Base-by-base conservation (phyloP, 1,140 invertebrate genomes). In the Zaprionus tsacasi region DNA sequence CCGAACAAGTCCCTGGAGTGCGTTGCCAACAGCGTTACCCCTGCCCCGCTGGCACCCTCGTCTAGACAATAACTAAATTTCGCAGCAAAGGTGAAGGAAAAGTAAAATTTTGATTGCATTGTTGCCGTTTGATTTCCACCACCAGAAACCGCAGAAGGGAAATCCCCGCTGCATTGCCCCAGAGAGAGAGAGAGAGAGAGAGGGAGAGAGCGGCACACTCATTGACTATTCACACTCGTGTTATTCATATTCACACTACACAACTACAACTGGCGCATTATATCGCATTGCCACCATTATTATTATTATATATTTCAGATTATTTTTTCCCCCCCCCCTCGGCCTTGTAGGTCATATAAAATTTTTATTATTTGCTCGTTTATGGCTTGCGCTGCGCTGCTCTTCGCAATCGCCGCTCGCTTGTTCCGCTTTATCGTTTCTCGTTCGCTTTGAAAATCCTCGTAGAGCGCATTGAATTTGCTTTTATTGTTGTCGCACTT, bases 201-300 rank as follows among this genome's bases (percentile, higher is more conserved):
- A 1, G 21, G 3, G 40, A 45, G 40, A 15, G 40, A 15, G 6
- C 76, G 82, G 6, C 76, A 87, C 65, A 71, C 81, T 86, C 79
- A 86, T 91, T 89, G 81, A 82, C 89, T 86, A 86, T 91, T 91
- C 88, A 86, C 88, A 91, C 88, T 82, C 82, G 57, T 89, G 83
- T 91, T 82, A 69, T 76, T 71, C 78, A 64, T 50, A 58, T 27
- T 55, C 25, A 50, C 45, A 50, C 45, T 65, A 30, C 52, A 65
- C 21, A 52, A 52, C 33, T 67, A 43, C 64, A 63, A n/a, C 38
- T 61, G 60, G 74, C 70, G 45, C 70, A 68, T 67, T 70, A 63
- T 63, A 59, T 45, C 27, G 45, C 15, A 11, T 50, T 57, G 11
- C 33, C 27, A n/a, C 21, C 54, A 64, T 69, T 70, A 70, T 75